Evolutionary conservation across 1,140 invertebrate genomes (phyloP).

Genomic region (Megalonaias nervosa): DNA sequence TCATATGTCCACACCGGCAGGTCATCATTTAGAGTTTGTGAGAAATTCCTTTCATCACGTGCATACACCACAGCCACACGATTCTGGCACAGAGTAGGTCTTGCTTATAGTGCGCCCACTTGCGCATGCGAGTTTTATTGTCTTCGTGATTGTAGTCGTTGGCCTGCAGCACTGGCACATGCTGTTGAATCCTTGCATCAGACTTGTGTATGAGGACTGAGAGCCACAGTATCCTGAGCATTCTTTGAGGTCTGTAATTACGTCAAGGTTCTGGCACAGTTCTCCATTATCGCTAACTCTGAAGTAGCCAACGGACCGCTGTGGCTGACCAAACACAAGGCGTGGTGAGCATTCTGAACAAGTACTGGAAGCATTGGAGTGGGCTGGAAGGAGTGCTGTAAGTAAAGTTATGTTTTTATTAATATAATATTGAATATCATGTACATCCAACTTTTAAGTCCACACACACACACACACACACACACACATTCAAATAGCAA

Average conservation of each 20-base stretch:
- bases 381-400: conserved; percentile 2
- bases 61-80: conserved; percentile 46
- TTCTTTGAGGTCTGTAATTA: conserved; percentile 41
- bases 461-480: not conserved
- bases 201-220: conserved; percentile 29
- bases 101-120: conserved; percentile 39
- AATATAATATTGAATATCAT: no score
- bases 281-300: conserved; percentile 29
- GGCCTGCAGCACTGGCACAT: conserved; percentile 47
- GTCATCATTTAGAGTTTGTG: no score
- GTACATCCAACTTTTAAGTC: not conserved
- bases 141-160: conserved; percentile 23
- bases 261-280: conserved; percentile 37
- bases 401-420: not conserved
- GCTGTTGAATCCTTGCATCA: conserved; percentile 39
- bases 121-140: conserved; percentile 34
- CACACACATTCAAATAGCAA: not conserved
- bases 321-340: conserved; percentile 29
- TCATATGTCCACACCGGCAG: no score
- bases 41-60: not conserved
- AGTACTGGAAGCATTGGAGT: not conserved
- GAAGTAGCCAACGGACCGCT: conserved; percentile 43
- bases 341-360: conserved; percentile 35
- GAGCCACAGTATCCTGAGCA: conserved; percentile 47
- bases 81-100: conserved; percentile 35